Conservation (phyloP, 2,113 vertebrate species). For the Triplophysa dalaica region DNA sequence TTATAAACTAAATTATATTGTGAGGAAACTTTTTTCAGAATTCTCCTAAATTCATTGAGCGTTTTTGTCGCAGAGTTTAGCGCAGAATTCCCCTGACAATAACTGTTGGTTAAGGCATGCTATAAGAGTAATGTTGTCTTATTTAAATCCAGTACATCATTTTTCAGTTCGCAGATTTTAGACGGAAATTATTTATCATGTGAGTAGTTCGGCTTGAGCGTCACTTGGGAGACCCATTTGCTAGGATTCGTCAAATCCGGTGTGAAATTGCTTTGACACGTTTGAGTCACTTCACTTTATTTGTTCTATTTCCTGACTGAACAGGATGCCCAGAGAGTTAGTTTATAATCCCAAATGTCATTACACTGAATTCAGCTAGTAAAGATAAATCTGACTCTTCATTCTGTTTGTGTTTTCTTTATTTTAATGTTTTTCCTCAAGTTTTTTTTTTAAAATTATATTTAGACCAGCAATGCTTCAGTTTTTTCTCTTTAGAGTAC, state of each 20-base stretch:
- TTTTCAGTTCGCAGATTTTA: background rate
- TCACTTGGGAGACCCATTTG: background rate
- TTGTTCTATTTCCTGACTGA: background rate
- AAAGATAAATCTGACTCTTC: background rate
- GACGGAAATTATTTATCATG: background rate
- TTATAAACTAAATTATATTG: too few species aligned
- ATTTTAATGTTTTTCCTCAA: background rate
- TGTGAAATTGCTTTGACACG: constrained; percentile 4
- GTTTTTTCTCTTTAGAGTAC: background rate
- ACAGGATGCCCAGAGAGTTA: background rate
- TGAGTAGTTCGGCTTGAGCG: background rate
- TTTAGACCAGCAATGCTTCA: background rate
- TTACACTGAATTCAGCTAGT: background rate
- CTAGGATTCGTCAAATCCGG: background rate
- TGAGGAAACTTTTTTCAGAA: too few species aligned
- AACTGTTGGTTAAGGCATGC: too few species aligned
- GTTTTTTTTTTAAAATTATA: background rate
- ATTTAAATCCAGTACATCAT: background rate
- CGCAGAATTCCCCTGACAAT: too few species aligned
- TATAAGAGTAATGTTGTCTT: too few species aligned
- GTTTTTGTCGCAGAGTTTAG: too few species aligned
- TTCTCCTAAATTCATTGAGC: too few species aligned
- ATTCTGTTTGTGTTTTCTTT: background rate
- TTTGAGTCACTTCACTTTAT: background rate
- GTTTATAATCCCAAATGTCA: background rate